A percentile compares a stretch with the other conserved stretches of the same genome.
phyloP scores from a whole-genome alignment of 2,888 invertebrate species.

The Mystacides longicornis region DNA sequence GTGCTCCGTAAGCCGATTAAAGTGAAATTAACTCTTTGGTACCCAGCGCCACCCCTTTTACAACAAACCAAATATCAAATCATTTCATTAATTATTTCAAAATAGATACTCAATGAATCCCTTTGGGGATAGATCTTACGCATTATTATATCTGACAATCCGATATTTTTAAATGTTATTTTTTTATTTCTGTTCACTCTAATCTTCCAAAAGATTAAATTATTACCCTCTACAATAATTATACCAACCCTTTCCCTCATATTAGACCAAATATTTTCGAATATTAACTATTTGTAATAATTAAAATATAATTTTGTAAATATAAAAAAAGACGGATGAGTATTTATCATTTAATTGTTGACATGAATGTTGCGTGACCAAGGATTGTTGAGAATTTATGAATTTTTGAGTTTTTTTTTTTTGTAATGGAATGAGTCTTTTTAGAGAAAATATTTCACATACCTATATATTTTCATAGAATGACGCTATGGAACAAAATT shows the following conservation, averaged over 20 bases:
- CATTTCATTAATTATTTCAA: neutral
- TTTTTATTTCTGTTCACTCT: neutral
- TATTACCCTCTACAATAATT: neutral
- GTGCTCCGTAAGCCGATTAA: constrained; percentile 6
- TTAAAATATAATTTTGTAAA: too few species aligned
- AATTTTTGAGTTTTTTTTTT: too few species aligned
- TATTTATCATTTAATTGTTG: too few species aligned
- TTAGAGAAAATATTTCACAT: too few species aligned
- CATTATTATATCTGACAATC: neutral
- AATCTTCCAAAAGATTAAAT: neutral
- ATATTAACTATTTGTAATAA: too few species aligned
- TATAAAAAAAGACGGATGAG: too few species aligned
- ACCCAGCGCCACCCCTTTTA: neutral
- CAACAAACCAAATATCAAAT: neutral
- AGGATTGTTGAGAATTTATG: too few species aligned
- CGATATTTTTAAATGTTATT: neutral
- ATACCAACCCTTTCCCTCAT: neutral
- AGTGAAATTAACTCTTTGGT: neutral
- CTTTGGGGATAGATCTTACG: neutral
- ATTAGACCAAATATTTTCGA: too few species aligned
- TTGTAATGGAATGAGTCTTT: too few species aligned
- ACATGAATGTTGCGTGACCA: too few species aligned
- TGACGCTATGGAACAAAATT: too few species aligned
- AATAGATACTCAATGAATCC: neutral
- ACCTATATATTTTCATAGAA: too few species aligned